phyloP scores from a whole-genome alignment of 2,888 invertebrate genomes.

The Pammene aurita region DNA sequence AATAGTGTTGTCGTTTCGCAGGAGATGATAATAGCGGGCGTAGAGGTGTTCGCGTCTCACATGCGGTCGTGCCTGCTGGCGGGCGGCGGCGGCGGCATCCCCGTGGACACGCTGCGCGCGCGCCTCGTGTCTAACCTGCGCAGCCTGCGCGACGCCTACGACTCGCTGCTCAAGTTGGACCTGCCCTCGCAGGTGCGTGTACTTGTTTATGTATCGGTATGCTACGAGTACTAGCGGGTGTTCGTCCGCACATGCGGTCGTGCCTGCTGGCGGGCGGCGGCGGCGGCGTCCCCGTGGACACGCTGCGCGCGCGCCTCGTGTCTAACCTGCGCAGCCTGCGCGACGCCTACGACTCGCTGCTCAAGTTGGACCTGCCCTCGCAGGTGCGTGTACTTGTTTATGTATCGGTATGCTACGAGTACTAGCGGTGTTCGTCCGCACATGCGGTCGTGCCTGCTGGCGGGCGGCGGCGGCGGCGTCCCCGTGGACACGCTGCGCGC shows the following conservation, averaged over 20 bases:
- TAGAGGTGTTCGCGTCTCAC: constrained; percentile 89
- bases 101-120: constrained; percentile 80
- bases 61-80: constrained; percentile 87
- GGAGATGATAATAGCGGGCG: constrained; percentile 91
- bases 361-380: constrained; percentile 90
- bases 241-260: no score
- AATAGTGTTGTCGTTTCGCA: constrained; percentile 54
- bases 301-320: constrained; percentile 80
- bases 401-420: no score
- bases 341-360: constrained; percentile 90
- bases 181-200: constrained; percentile 88
- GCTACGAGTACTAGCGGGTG: no score
- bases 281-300: constrained; percentile 79
- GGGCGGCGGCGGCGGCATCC: constrained; percentile 83
- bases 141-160: constrained; percentile 89
- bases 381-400: no score
- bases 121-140: constrained; percentile 87
- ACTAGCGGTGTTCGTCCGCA: constrained; percentile 90
- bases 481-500: constrained; percentile 81
- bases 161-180: constrained; percentile 91
- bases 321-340: constrained; percentile 86
- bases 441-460: constrained; percentile 86
- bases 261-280: constrained; percentile 82
- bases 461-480: constrained; percentile 79
- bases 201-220: no score